phyloP scores from a whole-genome alignment of 2,797 vertebrate genomes.

The Propithecus deckenii region DNA sequence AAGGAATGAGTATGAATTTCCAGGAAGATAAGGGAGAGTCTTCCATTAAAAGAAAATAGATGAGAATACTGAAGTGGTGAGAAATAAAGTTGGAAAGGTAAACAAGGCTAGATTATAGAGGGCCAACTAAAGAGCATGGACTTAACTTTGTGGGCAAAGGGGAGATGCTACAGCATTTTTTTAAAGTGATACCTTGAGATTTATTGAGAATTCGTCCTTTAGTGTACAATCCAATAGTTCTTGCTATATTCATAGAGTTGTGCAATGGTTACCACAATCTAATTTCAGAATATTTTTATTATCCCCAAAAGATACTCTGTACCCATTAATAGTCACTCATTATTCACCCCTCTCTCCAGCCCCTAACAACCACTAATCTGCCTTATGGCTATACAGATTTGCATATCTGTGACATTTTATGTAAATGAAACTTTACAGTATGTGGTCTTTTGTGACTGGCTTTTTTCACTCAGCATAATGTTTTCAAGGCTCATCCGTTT shows the following conservation, averaged over 20 bases:
- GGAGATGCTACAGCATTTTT: neutral
- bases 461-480: neutral
- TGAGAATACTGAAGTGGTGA: neutral
- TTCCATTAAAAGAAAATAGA: constrained; percentile 18
- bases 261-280: neutral
- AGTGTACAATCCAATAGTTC: neutral
- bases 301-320: neutral
- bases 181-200: neutral
- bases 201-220: neutral
- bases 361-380: neutral
- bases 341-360: neutral
- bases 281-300: neutral
- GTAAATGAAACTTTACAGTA: neutral
- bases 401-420: neutral
- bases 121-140: neutral
- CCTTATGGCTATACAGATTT: neutral
- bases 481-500: neutral
- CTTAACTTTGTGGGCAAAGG: neutral
- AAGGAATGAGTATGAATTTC: neutral
- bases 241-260: neutral
- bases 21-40: neutral
- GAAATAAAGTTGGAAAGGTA: neutral
- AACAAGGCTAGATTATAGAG: neutral
- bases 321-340: neutral
- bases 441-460: neutral